phyloP scores from a whole-genome alignment of 2,888 invertebrate species.

The Keiferia lycopersicella region DNA sequence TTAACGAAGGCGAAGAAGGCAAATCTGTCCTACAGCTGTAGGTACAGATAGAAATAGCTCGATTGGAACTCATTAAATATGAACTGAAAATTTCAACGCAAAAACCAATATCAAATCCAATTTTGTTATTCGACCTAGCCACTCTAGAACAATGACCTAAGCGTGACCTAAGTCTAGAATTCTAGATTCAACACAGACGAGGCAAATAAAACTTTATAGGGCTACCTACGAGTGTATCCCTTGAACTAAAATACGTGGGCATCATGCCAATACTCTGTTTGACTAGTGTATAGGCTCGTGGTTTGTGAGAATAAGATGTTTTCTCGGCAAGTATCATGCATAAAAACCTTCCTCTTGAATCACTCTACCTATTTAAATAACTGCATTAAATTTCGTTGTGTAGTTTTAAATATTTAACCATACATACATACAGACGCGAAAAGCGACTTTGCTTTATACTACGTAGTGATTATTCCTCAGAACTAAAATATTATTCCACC shows the following conservation, averaged over 20 bases:
- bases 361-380: too few relatives aligned
- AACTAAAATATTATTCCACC: too few relatives aligned
- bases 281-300: not conserved
- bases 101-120: not conserved
- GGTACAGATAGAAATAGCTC: not conserved
- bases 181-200: not conserved
- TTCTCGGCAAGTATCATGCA: too few relatives aligned
- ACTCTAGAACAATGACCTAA: not conserved
- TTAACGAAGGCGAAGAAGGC: not conserved
- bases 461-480: too few relatives aligned
- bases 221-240: not conserved
- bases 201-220: not conserved
- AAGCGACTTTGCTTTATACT: too few relatives aligned
- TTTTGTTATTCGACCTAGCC: not conserved
- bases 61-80: not conserved
- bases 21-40: too few relatives aligned
- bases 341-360: too few relatives aligned
- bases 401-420: too few relatives aligned
- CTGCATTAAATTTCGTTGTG: too few relatives aligned
- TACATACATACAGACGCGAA: too few relatives aligned
- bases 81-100: not conserved
- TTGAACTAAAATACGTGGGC: conserved; percentile 9
- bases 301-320: too few relatives aligned
- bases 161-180: conserved; percentile 14
- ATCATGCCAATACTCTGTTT: conserved; percentile 15